Percentiles rank a stretch among this genome's conserved stretches.
Conservation (phyloP, 2,888 invertebrate species). For the Dinocampus coccinellae region DNA sequence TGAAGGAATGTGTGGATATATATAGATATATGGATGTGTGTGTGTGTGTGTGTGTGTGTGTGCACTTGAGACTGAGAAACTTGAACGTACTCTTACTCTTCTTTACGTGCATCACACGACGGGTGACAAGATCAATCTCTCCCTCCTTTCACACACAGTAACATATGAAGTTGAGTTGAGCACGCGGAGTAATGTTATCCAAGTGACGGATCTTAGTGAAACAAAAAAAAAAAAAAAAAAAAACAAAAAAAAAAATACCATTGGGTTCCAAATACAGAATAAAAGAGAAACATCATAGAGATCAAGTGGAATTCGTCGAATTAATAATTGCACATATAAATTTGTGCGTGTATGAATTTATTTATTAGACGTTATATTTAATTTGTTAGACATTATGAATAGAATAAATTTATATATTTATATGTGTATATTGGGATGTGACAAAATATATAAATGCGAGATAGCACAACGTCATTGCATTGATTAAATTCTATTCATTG, state of each 20-base stretch:
- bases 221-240: not conserved
- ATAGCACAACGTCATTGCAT: not conserved
- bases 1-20: not conserved
- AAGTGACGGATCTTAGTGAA: conserved; percentile 1
- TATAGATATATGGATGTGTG: not conserved
- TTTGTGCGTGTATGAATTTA: not conserved
- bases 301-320: not conserved
- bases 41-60: not conserved
- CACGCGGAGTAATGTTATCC: conserved; percentile 3
- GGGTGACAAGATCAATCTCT: conserved; percentile 12
- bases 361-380: not conserved
- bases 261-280: not conserved
- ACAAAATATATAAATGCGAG: not conserved
- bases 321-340: not conserved
- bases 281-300: not conserved
- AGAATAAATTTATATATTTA: no score
- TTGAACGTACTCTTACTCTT: not conserved
- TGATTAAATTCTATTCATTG: not conserved
- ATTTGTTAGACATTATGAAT: no score
- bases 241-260: no score
- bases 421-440: not conserved
- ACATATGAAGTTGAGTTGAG: not conserved
- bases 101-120: conserved; percentile 5
- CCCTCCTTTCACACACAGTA: not conserved
- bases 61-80: not conserved